Percentiles rank a stretch among this genome's conserved stretches.
Conservation (phyloP, 2,888 invertebrate species). For the Orthosia incerta region DNA sequence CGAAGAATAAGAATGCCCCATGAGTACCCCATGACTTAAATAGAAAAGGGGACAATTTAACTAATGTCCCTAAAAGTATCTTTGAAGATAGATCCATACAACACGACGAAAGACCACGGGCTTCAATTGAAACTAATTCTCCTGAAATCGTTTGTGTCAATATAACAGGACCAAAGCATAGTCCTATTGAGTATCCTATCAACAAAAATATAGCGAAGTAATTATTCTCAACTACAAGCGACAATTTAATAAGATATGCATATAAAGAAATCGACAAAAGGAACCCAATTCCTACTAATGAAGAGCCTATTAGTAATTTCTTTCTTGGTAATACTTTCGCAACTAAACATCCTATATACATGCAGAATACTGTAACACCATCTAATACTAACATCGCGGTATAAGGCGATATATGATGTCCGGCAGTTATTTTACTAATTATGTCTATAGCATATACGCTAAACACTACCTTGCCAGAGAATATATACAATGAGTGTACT, state of each 20-base stretch:
- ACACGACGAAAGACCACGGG: slow-evolving; percentile 51
- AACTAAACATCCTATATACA: slow-evolving; percentile 53
- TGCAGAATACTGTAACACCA: slow-evolving; percentile 50
- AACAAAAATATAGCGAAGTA: slow-evolving; percentile 46
- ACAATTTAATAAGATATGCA: slow-evolving; percentile 41
- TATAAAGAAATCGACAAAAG: slow-evolving; percentile 50
- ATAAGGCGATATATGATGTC: slow-evolving; percentile 50
- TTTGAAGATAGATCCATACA: slow-evolving; percentile 60
- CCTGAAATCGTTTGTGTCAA: slow-evolving; percentile 65
- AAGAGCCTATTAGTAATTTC: slow-evolving; percentile 42
- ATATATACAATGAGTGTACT: slow-evolving; percentile 43
- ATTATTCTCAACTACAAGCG: slow-evolving; percentile 46
- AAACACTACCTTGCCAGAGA: slow-evolving; percentile 57
- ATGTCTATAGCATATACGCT: slow-evolving; percentile 71
- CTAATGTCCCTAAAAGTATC: slow-evolving; percentile 55
- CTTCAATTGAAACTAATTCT: slow-evolving; percentile 68
- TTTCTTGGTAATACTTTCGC: slow-evolving; percentile 47
- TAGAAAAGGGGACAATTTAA: slow-evolving; percentile 69
- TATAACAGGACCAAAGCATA: slow-evolving; percentile 75
- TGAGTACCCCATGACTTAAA: slow-evolving; percentile 63
- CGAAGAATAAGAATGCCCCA: slow-evolving; percentile 69
- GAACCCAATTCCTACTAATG: slow-evolving; percentile 55
- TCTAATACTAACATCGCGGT: slow-evolving; percentile 57
- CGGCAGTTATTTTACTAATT: slow-evolving; percentile 69
- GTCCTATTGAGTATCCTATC: slow-evolving; percentile 49